These are phyloP conservation scores for Betta splendens DNA, from an alignment of 2,797 vertebrate genomes.

Conservation along the genomic window DNA sequence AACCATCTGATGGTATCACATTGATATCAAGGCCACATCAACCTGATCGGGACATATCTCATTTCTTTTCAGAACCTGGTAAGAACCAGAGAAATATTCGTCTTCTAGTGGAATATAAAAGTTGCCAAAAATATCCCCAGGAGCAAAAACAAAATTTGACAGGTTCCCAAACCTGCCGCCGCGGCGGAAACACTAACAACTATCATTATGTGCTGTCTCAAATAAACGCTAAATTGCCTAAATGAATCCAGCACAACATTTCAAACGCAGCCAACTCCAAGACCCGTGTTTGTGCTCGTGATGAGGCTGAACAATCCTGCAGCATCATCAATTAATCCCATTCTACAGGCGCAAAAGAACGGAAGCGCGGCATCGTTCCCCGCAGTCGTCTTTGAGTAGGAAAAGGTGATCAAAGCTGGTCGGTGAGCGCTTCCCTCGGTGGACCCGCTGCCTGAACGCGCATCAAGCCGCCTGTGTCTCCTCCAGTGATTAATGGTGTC, in stretches of 20 bases:
- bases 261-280: conserved; percentile 10
- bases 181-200: conserved; percentile 3
- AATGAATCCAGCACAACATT: conserved; percentile 22
- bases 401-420: conserved; percentile 48
- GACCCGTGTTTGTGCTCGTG: conserved; percentile 14
- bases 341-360: conserved; percentile 4
- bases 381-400: background rate
- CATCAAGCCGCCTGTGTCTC: conserved; percentile 37
- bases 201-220: background rate
- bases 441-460: conserved; percentile 5
- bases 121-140: no score
- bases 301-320: no score
- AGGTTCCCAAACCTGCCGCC: background rate
- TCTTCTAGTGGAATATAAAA: no score
- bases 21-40: no score
- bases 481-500: conserved; percentile 58
- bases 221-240: conserved; percentile 15
- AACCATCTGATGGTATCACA: no score
- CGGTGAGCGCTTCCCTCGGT: conserved; percentile 37
- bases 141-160: no score
- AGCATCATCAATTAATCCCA: conserved; percentile 34
- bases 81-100: no score
- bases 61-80: no score
- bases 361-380: conserved; percentile 16
- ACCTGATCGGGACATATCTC: no score